Evolutionary conservation across 2,797 vertebrate species (phyloP), one percentile per base, ranked within the genome.

Genomic region (Sebastes cheni): DNA sequence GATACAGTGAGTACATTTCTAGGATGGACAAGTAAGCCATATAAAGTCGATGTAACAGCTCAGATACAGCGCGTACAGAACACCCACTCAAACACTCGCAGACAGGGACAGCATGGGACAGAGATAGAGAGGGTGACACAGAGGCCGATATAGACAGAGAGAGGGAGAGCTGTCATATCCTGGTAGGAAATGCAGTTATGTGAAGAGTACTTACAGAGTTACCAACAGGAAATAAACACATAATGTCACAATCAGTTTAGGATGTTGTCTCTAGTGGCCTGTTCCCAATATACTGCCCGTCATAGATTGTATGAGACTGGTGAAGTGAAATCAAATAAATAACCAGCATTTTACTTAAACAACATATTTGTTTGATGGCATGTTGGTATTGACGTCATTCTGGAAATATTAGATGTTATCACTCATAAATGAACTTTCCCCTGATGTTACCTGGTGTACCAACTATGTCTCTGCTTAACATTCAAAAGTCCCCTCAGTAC

Each of bases 101-200:
- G 32, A 61, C 67, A 71, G 52, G 46, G n/a, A 39, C 42, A 81
- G 61, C 30, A 71, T 30, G 30, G 23, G 23, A 46, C 29, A 58
- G 25, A 56, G 13, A 66, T 14, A 32, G 59, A 55, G 39, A 75
- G 67, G 72, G 65, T 80, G 67, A 72, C 46, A 76, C 20, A 67
- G 39, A 67, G 59, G 80, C 54, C 0, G 2, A 79, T 79, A 88
- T 65, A 81, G 56, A 78, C 34, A 67, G 56, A 67, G 7, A 61
- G 42, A 16, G 50, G 32, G 54, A 70, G n/a, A 74, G 39, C 64
- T 65, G 12, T 30, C 73, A 85, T 32, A 86, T 92, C 91, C 79
- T 86, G 74, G 8, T 89, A 93, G 92, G 92, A 94, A 93, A 84
- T 77, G 23, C 46, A 81, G 74, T 55, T 77, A 32, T 67, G 69